phyloP scores from a whole-genome alignment of 2,888 invertebrate genomes.

The Phengaris alcon region DNA sequence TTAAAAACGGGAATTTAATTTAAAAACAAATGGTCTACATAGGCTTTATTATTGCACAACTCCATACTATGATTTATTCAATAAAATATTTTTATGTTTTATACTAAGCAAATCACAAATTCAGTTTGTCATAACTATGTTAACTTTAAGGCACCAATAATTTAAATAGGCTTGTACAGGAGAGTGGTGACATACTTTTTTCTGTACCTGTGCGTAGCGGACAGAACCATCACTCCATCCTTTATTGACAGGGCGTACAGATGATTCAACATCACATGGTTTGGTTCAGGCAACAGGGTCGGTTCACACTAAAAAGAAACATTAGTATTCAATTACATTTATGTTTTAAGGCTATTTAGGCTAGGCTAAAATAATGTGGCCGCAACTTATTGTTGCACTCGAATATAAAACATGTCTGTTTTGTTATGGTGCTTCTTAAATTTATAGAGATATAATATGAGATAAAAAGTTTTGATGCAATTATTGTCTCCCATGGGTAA shows the following conservation, averaged over 20 bases:
- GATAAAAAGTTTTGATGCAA: too few species aligned
- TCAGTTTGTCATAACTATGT: slow-evolving; percentile 27
- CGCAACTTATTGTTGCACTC: too few species aligned
- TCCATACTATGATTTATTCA: slow-evolving; percentile 6
- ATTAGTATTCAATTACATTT: not conserved
- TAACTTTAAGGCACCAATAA: slow-evolving; percentile 30
- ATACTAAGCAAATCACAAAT: slow-evolving; percentile 27
- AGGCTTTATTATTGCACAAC: slow-evolving; percentile 21
- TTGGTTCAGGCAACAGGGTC: slow-evolving; percentile 98
- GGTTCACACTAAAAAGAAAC: slow-evolving; percentile 92
- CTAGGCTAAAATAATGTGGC: too few species aligned
- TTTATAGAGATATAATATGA: too few species aligned
- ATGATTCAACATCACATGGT: slow-evolving; percentile 99
- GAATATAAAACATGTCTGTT: too few species aligned
- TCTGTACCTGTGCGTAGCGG: slow-evolving; percentile 98
- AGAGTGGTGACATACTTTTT: slow-evolving; percentile 99
- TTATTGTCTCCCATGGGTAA: too few species aligned
- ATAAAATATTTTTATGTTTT: not conserved
- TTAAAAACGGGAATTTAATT: slow-evolving; percentile 6
- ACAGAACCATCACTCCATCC: slow-evolving; percentile 99
- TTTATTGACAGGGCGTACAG: slow-evolving; percentile 99
- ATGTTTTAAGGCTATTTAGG: too few species aligned
- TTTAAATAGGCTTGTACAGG: slow-evolving; percentile 97
- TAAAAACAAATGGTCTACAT: not conserved
- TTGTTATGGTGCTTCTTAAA: too few species aligned